Conservation (phyloP, 1,140 invertebrate genomes). For the Drosophila lacertosa region DNA sequence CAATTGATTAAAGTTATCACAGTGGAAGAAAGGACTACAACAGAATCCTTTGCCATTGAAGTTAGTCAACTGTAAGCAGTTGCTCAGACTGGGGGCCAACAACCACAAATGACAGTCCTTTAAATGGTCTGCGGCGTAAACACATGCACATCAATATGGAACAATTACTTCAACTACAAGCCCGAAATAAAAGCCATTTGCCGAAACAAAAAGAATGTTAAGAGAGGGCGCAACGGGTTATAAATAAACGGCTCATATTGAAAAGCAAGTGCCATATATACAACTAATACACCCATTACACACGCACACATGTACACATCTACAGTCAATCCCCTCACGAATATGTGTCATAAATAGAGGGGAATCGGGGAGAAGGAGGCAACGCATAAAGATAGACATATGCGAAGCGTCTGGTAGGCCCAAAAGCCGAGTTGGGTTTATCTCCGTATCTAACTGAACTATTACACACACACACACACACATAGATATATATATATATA, state of each 20-base stretch:
- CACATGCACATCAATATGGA: conserved; percentile 33
- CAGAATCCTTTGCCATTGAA: not conserved
- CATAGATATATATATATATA: not conserved
- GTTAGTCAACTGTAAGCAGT: conserved; percentile 31
- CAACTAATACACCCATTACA: conserved; percentile 31
- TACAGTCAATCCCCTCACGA: conserved; percentile 25
- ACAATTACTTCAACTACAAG: conserved; percentile 43
- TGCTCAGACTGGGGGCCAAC: conserved; percentile 21
- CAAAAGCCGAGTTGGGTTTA: conserved; percentile 29
- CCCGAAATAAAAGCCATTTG: conserved; percentile 31
- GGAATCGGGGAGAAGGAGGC: not conserved
- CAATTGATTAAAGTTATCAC: not conserved
- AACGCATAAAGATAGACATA: conserved; percentile 30
- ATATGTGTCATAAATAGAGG: conserved; percentile 41
- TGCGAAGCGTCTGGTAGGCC: conserved; percentile 39
- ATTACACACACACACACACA: conserved; percentile 11
- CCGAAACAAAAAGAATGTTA: too few species aligned
- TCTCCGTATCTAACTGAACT: conserved; percentile 48
- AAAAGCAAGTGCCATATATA: conserved; percentile 46
- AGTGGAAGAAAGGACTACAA: not conserved
- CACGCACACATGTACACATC: conserved; percentile 8
- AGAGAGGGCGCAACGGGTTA: conserved; percentile 53
- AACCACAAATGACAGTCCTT: conserved; percentile 32
- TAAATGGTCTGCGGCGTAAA: conserved; percentile 17
- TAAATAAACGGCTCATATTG: conserved; percentile 49